These are phyloP conservation scores for Eurois occulta DNA, from an alignment of 2,888 invertebrate genomes.

Conservation along the genomic window DNA sequence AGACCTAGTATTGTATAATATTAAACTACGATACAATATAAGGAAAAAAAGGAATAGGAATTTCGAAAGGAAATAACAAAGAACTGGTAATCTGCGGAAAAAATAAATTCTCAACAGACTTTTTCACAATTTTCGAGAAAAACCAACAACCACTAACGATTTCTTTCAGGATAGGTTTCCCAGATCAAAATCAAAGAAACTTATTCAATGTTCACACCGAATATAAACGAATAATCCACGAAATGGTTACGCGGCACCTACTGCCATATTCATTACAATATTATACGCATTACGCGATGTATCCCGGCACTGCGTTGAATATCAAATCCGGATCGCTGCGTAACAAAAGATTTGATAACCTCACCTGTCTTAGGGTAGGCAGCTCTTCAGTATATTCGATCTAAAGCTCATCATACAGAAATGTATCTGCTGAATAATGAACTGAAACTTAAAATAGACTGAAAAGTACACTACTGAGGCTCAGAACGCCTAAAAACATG, in stretches of 20 bases:
- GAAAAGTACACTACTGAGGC: background rate
- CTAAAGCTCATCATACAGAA: background rate
- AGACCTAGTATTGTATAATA: background rate
- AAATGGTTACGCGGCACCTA: conserved; percentile 20
- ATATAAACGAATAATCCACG: background rate
- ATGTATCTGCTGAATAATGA: background rate
- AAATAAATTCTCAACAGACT: no score
- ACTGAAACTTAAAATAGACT: background rate
- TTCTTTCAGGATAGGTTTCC: background rate
- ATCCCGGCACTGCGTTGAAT: conserved; percentile 27
- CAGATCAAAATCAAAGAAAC: background rate
- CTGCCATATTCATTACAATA: conserved; percentile 35
- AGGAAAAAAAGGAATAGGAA: no score
- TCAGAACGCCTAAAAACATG: background rate
- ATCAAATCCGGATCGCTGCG: conserved; percentile 29
- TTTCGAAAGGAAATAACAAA: background rate
- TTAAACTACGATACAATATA: background rate
- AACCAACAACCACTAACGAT: conserved; percentile 8
- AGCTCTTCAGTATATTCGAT: conserved; percentile 2
- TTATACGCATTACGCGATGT: conserved; percentile 25
- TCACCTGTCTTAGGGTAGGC: conserved; percentile 7
- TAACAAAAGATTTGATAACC: conserved; percentile 18
- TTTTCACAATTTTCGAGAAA: background rate
- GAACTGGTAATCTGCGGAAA: no score
- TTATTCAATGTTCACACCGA: conserved; percentile 17